Evolutionary conservation across 2,113 vertebrate species (phyloP).

Genomic region (Otolemur garnettii): DNA sequence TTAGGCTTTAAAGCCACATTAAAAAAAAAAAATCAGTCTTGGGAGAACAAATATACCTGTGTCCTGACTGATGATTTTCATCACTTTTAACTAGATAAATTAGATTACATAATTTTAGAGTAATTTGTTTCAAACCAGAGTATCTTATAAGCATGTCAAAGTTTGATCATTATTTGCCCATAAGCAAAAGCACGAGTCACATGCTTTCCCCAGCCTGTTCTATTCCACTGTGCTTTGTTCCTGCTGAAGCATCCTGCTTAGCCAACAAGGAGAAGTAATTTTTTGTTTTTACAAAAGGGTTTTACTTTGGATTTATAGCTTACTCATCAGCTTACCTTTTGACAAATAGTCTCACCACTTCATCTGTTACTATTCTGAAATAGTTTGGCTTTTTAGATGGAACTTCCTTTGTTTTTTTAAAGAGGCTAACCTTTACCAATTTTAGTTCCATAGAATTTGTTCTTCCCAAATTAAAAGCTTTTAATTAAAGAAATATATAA

Average conservation of each 20-base stretch:
- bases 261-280: not conserved
- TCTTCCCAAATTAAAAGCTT: slow-evolving; percentile 20
- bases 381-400: not conserved
- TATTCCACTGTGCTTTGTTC: not conserved
- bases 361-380: not conserved
- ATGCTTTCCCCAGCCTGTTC: not conserved
- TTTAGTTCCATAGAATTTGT: not conserved
- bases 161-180: not conserved
- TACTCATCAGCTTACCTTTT: not conserved
- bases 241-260: not conserved
- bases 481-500: slow-evolving; percentile 18
- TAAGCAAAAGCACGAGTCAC: not conserved
- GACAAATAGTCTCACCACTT: not conserved
- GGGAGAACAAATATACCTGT: not conserved
- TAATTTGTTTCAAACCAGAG: not conserved
- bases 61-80: slow-evolving; percentile 42
- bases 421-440: not conserved
- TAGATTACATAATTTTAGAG: not conserved
- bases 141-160: not conserved
- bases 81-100: not conserved
- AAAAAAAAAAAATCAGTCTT: not conserved
- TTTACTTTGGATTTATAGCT: not conserved
- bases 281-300: not conserved
- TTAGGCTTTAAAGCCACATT: not conserved
- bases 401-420: not conserved